phyloP scores from a whole-genome alignment of 2,888 invertebrate species.

The Volucella inflata region DNA sequence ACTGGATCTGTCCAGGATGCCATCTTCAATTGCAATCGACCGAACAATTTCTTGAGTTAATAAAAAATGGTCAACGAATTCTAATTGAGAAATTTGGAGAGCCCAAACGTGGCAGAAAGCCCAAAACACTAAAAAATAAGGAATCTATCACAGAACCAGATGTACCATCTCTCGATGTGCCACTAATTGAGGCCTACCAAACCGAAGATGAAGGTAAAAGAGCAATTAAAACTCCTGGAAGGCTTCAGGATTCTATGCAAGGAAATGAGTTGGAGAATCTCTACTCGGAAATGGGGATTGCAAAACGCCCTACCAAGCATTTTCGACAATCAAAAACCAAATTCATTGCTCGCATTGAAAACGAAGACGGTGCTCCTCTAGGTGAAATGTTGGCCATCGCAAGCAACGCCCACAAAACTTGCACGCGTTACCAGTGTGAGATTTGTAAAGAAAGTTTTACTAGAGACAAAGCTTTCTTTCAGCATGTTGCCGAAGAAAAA shows the following conservation, averaged over 20 bases:
- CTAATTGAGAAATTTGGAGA: constrained; percentile 82
- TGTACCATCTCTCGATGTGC: constrained; percentile 84
- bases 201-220: constrained; percentile 79
- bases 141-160: constrained; percentile 31
- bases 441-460: constrained; percentile 85
- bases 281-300: constrained; percentile 89
- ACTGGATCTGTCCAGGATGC: constrained; percentile 90
- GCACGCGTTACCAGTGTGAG: constrained; percentile 80
- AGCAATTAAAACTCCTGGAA: constrained; percentile 87
- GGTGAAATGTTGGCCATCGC: constrained; percentile 50
- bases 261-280: constrained; percentile 90
- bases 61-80: constrained; percentile 87
- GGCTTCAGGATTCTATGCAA: constrained; percentile 87
- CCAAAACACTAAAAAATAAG: background rate
- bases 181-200: background rate
- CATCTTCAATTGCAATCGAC: constrained; percentile 90
- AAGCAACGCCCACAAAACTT: background rate
- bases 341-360: constrained; percentile 43
- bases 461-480: constrained; percentile 84
- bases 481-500: constrained; percentile 87
- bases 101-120: constrained; percentile 76
- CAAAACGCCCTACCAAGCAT: constrained; percentile 85
- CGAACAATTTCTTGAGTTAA: constrained; percentile 89
- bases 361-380: constrained; percentile 81
- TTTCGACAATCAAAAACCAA: background rate